Percentiles rank a stretch among this genome's conserved stretches.
Evolutionary conservation across 2,113 vertebrate species (phyloP).

Genomic region (Sturnira hondurensis): DNA sequence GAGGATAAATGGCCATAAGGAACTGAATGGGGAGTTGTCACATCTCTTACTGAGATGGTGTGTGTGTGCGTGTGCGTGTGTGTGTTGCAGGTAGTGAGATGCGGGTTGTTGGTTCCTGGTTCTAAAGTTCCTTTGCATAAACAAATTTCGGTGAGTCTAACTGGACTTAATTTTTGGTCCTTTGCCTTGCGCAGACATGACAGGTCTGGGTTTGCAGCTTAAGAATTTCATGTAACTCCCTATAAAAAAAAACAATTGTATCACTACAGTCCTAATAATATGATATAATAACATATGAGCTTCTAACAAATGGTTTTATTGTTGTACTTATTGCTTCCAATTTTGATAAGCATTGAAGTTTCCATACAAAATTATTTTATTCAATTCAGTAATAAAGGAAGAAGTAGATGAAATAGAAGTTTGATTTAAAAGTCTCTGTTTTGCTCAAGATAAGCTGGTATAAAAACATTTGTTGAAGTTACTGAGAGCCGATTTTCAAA

Average conservation of each 20-base stretch:
- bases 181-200: not conserved
- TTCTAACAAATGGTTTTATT: slow-evolving; percentile 70
- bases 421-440: slow-evolving; percentile 73
- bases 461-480: slow-evolving; percentile 63
- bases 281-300: slow-evolving; percentile 34
- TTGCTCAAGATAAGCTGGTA: slow-evolving; percentile 68
- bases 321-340: slow-evolving; percentile 62
- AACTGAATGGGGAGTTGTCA: slow-evolving; percentile 19
- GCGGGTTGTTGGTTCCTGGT: not conserved
- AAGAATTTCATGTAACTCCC: slow-evolving; percentile 31
- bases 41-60: not conserved
- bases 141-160: not conserved
- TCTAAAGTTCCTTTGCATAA: slow-evolving; percentile 26
- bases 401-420: slow-evolving; percentile 72
- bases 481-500: slow-evolving; percentile 56
- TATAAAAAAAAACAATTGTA: slow-evolving; percentile 48
- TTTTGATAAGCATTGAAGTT: slow-evolving; percentile 72
- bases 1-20: slow-evolving; percentile 52
- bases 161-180: slow-evolving; percentile 15
- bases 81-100: not conserved
- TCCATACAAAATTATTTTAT: slow-evolving; percentile 67
- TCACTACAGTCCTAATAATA: slow-evolving; percentile 22
- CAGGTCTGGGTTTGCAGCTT: not conserved
- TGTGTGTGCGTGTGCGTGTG: not conserved
- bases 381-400: slow-evolving; percentile 71